Base-by-base conservation (phyloP, 1,140 invertebrate genomes). In the Manduca sexta region DNA sequence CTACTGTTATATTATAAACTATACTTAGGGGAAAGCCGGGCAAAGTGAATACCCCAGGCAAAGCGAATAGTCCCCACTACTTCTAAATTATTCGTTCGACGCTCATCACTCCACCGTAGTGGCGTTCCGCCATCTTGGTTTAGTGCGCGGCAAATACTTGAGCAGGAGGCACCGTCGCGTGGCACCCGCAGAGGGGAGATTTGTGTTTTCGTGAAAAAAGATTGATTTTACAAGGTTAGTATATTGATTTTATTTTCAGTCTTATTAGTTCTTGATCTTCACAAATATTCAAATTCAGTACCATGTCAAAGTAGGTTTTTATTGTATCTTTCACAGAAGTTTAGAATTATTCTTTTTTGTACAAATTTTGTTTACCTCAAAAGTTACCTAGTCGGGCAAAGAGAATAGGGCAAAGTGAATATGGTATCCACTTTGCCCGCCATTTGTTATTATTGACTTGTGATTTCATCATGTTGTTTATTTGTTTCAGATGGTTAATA, bases 151-250 rank as follows among this genome's bases (percentile, higher is more conserved):
- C 53, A 56, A 61, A 50, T 45, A 61, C 44, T 29, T 33, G 39
- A 53, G 44, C 45, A 50, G 40, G 46, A 21, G 47, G 43, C 34
- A 46, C 46, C 49, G 43, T 56, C 46, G 45, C 49, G 43, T 47
- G 29, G 33, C 52, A 46, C 49, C 47, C 42, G 49, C 49, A 12
- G 37, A 49, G 30, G 46, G 41, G 43, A 45, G 45, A 47, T 56
- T 51, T 64, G 50, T 60, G 47, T 56, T 59, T 54, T 52, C 31
- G 51, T 54, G 41, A 51, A 58, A 41, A 52, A 56, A 56, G 29
- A 56, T 56, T 52, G 38, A 55, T 63, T 57, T 63, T 52, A 55
- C 37, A 26, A 10, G 55, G 56, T 63, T 58, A 57, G 55, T 63
- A 45, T 13, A 56, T 56, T 63, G 52, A 59, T 59, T 34, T 38